Conservation (phyloP, 2,113 vertebrate species). For the Rattus norvegicus region DNA sequence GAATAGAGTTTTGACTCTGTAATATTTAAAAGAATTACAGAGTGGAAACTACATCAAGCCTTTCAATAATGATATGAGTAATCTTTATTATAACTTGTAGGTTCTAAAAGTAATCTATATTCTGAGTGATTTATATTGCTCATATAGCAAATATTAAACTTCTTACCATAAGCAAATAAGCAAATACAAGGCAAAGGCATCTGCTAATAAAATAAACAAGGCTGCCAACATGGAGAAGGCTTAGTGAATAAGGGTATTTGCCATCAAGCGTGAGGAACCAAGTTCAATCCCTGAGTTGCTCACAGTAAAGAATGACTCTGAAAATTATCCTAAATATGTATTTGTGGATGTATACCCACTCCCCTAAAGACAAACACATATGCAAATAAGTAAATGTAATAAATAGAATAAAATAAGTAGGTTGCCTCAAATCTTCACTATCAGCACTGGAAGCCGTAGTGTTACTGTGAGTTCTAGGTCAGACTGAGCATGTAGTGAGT, state of each 20-base stretch:
- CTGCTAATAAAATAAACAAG: neutral
- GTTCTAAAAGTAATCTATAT: neutral
- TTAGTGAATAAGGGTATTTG: neutral
- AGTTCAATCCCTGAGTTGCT: neutral
- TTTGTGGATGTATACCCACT: neutral
- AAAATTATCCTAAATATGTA: neutral
- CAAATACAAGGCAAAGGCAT: neutral
- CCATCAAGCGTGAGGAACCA: neutral
- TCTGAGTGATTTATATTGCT: neutral
- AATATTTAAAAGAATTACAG: neutral
- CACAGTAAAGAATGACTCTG: neutral
- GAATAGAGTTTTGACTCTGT: neutral
- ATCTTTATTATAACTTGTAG: neutral
- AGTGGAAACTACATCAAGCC: neutral
- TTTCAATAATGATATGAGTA: neutral
- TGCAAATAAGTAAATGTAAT: neutral
- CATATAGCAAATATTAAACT: neutral
- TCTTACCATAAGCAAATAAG: neutral
- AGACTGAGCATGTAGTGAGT: neutral
- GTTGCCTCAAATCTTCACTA: neutral
- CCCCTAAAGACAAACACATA: neutral
- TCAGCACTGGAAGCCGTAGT: neutral
- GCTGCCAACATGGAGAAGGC: no score
- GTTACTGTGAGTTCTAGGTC: neutral
- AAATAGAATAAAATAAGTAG: neutral